Evolutionary conservation across 2,113 vertebrate genomes (phyloP).

Genomic region (Isichthys henryi): DNA sequence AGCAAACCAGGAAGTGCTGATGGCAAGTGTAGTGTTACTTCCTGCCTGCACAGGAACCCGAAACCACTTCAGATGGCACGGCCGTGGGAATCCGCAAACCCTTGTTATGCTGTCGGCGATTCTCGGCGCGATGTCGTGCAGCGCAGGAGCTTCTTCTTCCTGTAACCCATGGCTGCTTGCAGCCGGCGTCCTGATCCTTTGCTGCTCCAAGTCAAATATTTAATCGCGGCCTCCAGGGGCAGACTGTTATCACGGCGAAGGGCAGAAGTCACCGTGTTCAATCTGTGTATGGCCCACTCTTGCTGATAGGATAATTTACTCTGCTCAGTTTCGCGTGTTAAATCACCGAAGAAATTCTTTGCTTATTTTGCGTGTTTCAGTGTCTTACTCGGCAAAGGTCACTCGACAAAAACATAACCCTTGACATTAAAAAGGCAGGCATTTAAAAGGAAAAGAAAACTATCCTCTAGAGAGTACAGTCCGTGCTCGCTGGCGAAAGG

Average conservation of each 20-base stretch:
- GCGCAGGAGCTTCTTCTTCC: not conserved
- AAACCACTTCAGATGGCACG: not conserved
- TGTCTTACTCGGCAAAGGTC: not conserved
- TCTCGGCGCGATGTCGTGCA: not conserved
- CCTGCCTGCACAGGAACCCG: not conserved
- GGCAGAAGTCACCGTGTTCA: not conserved
- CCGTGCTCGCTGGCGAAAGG: not conserved
- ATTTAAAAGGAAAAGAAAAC: not conserved
- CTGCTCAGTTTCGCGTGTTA: not conserved
- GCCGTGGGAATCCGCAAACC: not conserved
- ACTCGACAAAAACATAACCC: not conserved
- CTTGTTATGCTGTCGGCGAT: not conserved
- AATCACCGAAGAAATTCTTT: not conserved
- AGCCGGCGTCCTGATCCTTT: not conserved
- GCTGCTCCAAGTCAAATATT: slow-evolving; percentile 34
- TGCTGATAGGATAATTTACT: slow-evolving; percentile 34
- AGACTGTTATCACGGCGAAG: not conserved
- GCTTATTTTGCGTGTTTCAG: not conserved
- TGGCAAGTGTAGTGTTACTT: not conserved
- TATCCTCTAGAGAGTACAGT: not conserved
- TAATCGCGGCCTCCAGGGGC: not conserved
- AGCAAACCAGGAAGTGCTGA: not conserved
- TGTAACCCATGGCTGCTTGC: not conserved
- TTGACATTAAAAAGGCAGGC: not conserved
- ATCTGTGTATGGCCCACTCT: not conserved